Evolutionary conservation across 2,113 vertebrate species (phyloP).

Genomic region (Osmerus eperlanus): DNA sequence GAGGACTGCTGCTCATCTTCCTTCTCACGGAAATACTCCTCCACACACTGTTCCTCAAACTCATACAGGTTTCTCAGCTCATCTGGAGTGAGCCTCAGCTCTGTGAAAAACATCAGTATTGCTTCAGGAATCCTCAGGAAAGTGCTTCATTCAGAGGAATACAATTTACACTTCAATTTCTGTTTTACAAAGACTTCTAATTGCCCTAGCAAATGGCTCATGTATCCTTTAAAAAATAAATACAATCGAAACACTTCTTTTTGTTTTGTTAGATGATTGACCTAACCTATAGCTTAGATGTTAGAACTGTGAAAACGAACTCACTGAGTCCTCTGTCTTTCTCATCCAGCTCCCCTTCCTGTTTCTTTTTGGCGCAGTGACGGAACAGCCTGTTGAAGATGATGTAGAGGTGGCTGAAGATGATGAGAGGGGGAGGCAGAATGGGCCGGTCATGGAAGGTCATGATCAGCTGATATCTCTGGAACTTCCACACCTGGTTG

Average conservation of each 20-base stretch:
- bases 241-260: too few relatives aligned
- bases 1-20: slow-evolving; percentile 93
- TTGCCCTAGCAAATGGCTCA: too few relatives aligned
- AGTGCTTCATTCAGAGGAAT: neutral
- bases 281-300: neutral
- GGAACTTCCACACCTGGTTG: slow-evolving; percentile 99
- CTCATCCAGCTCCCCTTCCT: slow-evolving; percentile 88
- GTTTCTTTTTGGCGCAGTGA: slow-evolving; percentile 75
- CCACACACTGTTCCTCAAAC: slow-evolving; percentile 95
- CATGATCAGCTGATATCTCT: slow-evolving; percentile 97
- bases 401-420: slow-evolving; percentile 93
- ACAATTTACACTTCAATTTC: too few relatives aligned
- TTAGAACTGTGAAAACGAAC: slow-evolving; percentile 36
- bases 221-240: too few relatives aligned
- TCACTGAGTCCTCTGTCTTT: slow-evolving; percentile 90
- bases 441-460: slow-evolving; percentile 96
- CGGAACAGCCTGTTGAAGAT: slow-evolving; percentile 79
- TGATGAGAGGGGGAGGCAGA: slow-evolving; percentile 93
- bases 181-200: too few relatives aligned
- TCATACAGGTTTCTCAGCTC: slow-evolving; percentile 91
- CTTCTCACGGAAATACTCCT: slow-evolving; percentile 92
- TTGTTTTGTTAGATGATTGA: too few relatives aligned
- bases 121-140: too few relatives aligned
- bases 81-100: slow-evolving; percentile 90
- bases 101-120: slow-evolving; percentile 60